Conservation (phyloP, 2,797 vertebrate genomes). For the Pipistrellus kuhlii region DNA sequence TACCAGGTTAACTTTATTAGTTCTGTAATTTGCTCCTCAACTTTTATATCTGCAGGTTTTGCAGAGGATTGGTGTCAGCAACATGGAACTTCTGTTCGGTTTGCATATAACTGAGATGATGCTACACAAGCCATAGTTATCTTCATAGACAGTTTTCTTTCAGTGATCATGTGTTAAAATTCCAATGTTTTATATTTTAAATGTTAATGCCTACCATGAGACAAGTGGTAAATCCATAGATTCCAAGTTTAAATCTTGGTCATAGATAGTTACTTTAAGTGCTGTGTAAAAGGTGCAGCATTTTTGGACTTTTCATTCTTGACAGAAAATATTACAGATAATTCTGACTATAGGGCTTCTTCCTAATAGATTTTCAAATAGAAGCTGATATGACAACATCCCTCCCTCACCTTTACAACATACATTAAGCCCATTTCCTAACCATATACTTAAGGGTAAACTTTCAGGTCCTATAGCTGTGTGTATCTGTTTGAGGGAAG, state of each 20-base stretch:
- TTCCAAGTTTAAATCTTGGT: not conserved
- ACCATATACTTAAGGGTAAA: not conserved
- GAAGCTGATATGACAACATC: not conserved
- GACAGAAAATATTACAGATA: not conserved
- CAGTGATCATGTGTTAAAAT: not conserved
- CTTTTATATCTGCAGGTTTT: slow-evolving; percentile 54
- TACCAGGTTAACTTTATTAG: slow-evolving; percentile 62
- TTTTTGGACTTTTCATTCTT: not conserved
- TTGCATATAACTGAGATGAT: not conserved
- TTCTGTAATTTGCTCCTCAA: slow-evolving; percentile 38
- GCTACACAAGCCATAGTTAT: not conserved
- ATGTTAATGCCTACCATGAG: not conserved
- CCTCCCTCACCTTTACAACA: not conserved
- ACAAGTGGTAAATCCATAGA: not conserved
- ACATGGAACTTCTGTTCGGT: not conserved
- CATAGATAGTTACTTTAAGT: not conserved
- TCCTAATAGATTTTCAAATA: not conserved
- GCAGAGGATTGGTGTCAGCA: slow-evolving; percentile 19
- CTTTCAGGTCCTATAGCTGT: not conserved
- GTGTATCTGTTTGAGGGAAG: not conserved
- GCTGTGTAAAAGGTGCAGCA: not conserved
- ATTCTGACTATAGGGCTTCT: not conserved
- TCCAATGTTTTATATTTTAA: not conserved
- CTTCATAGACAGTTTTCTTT: slow-evolving; percentile 15
- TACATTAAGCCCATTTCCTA: not conserved